Percentiles rank a stretch among this genome's conserved stretches.
Evolutionary conservation across 2,888 invertebrate genomes (phyloP).

Genomic region (Phengaris alcon): DNA sequence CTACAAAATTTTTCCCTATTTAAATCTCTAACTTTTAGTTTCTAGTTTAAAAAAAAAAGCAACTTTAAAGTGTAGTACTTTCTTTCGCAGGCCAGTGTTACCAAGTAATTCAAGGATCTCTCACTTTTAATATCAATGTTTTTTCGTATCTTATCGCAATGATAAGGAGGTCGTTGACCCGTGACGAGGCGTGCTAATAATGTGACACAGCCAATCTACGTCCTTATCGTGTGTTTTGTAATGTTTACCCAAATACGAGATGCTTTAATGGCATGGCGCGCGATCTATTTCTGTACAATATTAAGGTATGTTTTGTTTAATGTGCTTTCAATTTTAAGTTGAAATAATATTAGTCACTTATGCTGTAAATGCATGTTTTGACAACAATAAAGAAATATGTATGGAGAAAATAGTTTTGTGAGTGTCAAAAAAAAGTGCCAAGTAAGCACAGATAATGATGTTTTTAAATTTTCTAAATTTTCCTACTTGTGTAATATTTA

Average conservation of each 20-base stretch:
- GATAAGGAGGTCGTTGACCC: slow-evolving; percentile 70
- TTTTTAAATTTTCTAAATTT: no score
- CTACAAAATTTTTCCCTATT: no score
- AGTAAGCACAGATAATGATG: no score
- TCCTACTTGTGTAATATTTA: no score
- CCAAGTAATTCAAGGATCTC: slow-evolving; percentile 42
- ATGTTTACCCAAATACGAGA: slow-evolving; percentile 19
- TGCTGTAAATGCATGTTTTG: no score
- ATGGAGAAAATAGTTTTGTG: no score
- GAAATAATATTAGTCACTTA: background rate
- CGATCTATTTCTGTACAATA: background rate
- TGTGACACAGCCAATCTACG: slow-evolving; percentile 41
- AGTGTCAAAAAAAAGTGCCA: no score
- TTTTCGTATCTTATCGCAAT: slow-evolving; percentile 71
- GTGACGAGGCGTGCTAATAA: slow-evolving; percentile 51
- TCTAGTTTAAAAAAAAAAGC: no score
- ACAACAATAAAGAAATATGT: no score
- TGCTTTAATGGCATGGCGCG: background rate
- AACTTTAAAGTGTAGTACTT: no score
- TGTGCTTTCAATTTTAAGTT: background rate
- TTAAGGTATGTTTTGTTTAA: background rate
- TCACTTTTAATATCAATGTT: slow-evolving; percentile 60
- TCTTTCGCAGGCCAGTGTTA: no score
- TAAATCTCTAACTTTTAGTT: no score
- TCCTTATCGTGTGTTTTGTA: slow-evolving; percentile 49